phyloP scores from a whole-genome alignment of 2,888 invertebrate genomes.

The Platycheirus albimanus region DNA sequence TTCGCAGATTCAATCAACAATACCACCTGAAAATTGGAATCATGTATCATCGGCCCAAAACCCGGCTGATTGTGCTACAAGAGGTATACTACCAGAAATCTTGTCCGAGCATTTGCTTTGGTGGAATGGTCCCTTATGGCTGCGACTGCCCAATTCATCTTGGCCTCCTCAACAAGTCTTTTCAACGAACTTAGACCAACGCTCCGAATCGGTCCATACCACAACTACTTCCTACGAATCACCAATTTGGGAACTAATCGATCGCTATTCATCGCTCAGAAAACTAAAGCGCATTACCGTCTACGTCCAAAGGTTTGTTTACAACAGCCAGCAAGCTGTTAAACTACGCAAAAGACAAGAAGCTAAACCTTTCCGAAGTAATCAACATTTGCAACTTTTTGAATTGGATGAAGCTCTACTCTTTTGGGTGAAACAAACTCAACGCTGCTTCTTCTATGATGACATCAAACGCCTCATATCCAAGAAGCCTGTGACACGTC shows the following conservation, averaged over 20 bases:
- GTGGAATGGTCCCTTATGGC: conserved; percentile 38
- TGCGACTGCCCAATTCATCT: conserved; percentile 5
- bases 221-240: neutral
- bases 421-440: conserved; percentile 20
- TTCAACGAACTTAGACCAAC: conserved; percentile 13
- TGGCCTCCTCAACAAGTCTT: conserved; percentile 21
- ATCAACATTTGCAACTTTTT: conserved; percentile 5
- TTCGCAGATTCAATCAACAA: neutral
- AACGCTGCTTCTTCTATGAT: neutral
- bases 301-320: neutral
- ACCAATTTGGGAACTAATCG: conserved; percentile 13
- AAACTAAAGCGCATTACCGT: conserved; percentile 29
- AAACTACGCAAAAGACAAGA: neutral
- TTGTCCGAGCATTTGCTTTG: conserved; percentile 1
- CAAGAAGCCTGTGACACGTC: neutral
- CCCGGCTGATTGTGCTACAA: conserved; percentile 6
- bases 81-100: conserved; percentile 19
- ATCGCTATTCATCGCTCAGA: neutral
- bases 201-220: neutral
- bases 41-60: neutral
- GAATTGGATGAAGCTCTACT: conserved; percentile 30
- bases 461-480: neutral
- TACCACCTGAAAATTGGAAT: conserved; percentile 7
- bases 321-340: conserved; percentile 4
- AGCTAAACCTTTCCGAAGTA: neutral